These are phyloP conservation scores for Aptenodytes forsteri DNA, from an alignment of 2,113 vertebrate species.

Conservation along the genomic window DNA sequence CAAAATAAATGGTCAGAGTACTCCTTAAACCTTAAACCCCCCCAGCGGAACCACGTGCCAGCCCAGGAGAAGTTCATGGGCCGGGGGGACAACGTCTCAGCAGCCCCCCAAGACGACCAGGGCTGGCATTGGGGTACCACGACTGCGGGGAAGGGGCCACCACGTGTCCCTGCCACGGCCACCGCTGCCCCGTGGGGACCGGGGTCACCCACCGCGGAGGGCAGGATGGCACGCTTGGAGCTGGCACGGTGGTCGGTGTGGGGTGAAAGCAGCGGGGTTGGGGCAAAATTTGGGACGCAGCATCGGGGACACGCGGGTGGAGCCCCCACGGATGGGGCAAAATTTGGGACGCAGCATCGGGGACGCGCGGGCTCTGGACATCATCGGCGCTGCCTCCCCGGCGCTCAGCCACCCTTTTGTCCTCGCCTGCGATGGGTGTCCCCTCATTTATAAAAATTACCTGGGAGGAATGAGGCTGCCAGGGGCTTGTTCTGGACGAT, in stretches of 20 bases:
- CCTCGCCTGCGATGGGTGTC: slow-evolving; percentile 74
- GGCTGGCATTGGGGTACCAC: accelerated
- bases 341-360: accelerated
- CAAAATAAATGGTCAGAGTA: slow-evolving; percentile 62
- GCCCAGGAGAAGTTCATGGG: background rate
- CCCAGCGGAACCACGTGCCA: background rate
- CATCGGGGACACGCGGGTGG: accelerated
- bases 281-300: background rate
- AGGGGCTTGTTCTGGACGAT: slow-evolving; percentile 89
- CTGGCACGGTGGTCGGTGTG: accelerated
- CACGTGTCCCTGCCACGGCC: accelerated
- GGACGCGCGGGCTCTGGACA: background rate
- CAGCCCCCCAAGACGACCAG: accelerated
- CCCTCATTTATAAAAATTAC: slow-evolving; percentile 98
- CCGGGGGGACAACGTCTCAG: accelerated
- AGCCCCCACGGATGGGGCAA: accelerated
- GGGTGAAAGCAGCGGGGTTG: background rate
- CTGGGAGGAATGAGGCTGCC: slow-evolving; percentile 89
- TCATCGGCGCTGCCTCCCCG: background rate
- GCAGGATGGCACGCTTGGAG: background rate
- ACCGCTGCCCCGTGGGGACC: background rate
- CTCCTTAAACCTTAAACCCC: background rate
- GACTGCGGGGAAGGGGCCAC: accelerated
- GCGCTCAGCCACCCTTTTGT: slow-evolving; percentile 64
- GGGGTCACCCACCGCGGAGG: accelerated